These are phyloP conservation scores for Varecia variegata DNA, from an alignment of 2,797 vertebrate species.

Conservation along the genomic window DNA sequence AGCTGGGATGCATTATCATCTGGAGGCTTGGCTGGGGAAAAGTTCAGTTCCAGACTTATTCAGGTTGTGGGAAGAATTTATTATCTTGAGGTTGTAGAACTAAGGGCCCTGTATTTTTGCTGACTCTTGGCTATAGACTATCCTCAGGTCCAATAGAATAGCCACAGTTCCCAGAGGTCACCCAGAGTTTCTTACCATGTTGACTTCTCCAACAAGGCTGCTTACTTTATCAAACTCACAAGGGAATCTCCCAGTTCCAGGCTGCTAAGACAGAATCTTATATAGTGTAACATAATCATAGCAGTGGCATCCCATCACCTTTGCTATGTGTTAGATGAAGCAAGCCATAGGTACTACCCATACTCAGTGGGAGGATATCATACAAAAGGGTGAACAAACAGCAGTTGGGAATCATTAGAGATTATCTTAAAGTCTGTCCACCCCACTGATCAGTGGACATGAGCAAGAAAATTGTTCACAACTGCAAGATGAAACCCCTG, in stretches of 20 bases:
- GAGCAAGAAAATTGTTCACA: background rate
- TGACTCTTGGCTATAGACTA: background rate
- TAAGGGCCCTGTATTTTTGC: background rate
- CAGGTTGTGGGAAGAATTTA: background rate
- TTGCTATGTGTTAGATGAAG: background rate
- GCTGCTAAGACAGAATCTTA: background rate
- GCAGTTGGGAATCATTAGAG: background rate
- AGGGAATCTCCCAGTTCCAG: background rate
- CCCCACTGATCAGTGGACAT: background rate
- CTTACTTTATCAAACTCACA: background rate
- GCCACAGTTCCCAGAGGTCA: background rate
- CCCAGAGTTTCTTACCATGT: background rate
- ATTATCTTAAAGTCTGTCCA: background rate
- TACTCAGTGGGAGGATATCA: background rate
- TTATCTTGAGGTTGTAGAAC: background rate
- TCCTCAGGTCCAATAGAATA: background rate
- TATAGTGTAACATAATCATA: background rate
- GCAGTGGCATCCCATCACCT: background rate
- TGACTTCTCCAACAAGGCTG: background rate
- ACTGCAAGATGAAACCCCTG: background rate
- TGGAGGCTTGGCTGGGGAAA: background rate
- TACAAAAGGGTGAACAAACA: background rate
- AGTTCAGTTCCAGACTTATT: background rate
- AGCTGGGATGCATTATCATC: background rate
- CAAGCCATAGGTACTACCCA: background rate